Percentiles rank a stretch among this genome's conserved stretches.
phyloP scores from a whole-genome alignment of 2,113 vertebrate species.

The Perca flavescens region DNA sequence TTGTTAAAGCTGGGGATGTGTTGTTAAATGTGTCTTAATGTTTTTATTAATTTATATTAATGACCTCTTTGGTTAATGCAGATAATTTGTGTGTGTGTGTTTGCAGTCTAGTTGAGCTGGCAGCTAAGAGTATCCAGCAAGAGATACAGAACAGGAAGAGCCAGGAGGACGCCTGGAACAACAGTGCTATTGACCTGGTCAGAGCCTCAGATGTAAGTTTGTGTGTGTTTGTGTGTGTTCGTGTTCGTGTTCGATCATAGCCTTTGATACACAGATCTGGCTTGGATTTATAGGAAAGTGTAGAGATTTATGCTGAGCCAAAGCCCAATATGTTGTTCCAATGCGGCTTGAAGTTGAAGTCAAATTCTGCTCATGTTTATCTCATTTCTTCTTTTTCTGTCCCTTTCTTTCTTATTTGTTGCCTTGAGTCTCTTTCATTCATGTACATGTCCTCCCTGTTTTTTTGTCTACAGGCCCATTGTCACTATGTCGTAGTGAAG shows the following conservation, averaged over 20 bases:
- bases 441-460: neutral
- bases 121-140: constrained; percentile 90
- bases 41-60: neutral
- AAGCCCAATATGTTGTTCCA: neutral
- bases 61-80: neutral
- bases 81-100: constrained; percentile 36
- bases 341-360: neutral
- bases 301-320: neutral
- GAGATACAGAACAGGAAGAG: constrained; percentile 88
- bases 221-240: neutral
- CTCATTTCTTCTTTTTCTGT: too few relatives aligned
- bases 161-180: constrained; percentile 96
- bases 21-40: neutral
- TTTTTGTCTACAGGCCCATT: constrained; percentile 88
- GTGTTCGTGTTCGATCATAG: neutral
- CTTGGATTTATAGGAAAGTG: neutral
- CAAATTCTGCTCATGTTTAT: neutral
- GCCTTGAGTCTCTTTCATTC: neutral
- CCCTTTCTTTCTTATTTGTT: neutral
- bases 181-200: constrained; percentile 93
- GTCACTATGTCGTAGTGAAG: constrained; percentile 95
- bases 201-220: constrained; percentile 91
- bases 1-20: neutral
- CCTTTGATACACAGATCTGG: neutral
- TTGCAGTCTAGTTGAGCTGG: constrained; percentile 90